A percentile compares a stretch with the other conserved stretches of the same genome.
Evolutionary conservation across 2,113 vertebrate species (phyloP).

Genomic region (Periophthalmodon schlosseri): DNA sequence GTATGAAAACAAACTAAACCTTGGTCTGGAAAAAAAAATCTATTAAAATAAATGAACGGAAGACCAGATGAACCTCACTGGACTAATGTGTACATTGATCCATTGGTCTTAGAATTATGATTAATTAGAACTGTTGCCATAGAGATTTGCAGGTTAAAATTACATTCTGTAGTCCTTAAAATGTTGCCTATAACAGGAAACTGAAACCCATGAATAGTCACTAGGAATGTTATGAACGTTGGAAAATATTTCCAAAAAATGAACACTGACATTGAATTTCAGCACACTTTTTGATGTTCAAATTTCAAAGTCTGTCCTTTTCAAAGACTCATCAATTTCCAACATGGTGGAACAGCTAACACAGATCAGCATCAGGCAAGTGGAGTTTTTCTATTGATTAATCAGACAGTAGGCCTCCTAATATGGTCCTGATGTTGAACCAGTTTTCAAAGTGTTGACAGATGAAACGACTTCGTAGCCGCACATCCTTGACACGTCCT

Average conservation of each 20-base stretch:
- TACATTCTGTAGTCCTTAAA: too few relatives aligned
- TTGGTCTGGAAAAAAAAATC: too few relatives aligned
- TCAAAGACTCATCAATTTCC: conserved; percentile 49
- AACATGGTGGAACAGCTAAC: conserved; percentile 34
- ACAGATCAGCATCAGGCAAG: conserved; percentile 31
- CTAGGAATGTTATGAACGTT: neutral
- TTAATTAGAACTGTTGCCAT: too few relatives aligned
- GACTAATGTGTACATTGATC: too few relatives aligned
- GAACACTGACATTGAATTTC: conserved; percentile 30
- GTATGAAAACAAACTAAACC: too few relatives aligned
- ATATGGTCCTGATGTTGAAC: conserved; percentile 48
- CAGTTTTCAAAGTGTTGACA: conserved; percentile 64
- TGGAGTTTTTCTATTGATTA: conserved; percentile 60
- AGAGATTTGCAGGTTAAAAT: too few relatives aligned
- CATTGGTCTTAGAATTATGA: too few relatives aligned
- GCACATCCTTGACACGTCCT: conserved; percentile 56
- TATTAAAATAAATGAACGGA: too few relatives aligned
- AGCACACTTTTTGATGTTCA: conserved; percentile 45
- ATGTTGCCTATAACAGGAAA: too few relatives aligned
- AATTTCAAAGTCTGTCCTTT: conserved; percentile 52
- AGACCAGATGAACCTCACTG: too few relatives aligned
- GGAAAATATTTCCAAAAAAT: conserved; percentile 16
- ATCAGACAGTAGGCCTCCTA: conserved; percentile 45
- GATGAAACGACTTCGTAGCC: conserved; percentile 64
- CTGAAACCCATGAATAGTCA: too few relatives aligned